phyloP scores from a whole-genome alignment of 2,113 vertebrate genomes.

The Irena cyanogastra region DNA sequence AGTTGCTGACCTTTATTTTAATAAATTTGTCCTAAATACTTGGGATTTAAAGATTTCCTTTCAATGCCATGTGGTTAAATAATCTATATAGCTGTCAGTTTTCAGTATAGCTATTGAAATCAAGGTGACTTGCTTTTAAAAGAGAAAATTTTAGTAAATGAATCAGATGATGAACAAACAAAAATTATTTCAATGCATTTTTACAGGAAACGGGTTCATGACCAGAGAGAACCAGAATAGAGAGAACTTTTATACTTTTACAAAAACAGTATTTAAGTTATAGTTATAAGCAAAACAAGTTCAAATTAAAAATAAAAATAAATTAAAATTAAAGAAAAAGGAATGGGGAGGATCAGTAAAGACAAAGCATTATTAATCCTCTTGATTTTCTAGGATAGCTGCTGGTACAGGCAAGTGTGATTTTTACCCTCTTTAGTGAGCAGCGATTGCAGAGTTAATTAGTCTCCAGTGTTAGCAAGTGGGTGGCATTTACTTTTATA shows the following conservation, averaged over 20 bases:
- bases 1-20: not conserved
- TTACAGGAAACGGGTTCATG: not conserved
- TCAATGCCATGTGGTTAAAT: not conserved
- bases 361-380: not conserved
- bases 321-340: not conserved
- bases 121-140: not conserved
- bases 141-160: not conserved
- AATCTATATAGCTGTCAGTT: not conserved
- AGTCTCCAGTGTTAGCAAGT: not conserved
- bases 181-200: not conserved
- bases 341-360: rapidly evolving
- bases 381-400: not conserved
- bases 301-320: not conserved
- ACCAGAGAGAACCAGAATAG: not conserved
- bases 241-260: not conserved
- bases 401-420: not conserved
- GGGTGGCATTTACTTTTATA: constrained; percentile 31
- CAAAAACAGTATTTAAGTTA: not conserved
- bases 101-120: not conserved
- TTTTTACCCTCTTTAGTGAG: not conserved
- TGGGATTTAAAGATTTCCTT: not conserved
- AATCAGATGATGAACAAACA: not conserved
- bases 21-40: not conserved
- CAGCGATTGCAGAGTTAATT: constrained; percentile 16
- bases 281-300: not conserved